A percentile compares a stretch with the other conserved stretches of the same genome.
phyloP scores from a whole-genome alignment of 1,140 invertebrate genomes.

The Lasioglossum baleicum region DNA sequence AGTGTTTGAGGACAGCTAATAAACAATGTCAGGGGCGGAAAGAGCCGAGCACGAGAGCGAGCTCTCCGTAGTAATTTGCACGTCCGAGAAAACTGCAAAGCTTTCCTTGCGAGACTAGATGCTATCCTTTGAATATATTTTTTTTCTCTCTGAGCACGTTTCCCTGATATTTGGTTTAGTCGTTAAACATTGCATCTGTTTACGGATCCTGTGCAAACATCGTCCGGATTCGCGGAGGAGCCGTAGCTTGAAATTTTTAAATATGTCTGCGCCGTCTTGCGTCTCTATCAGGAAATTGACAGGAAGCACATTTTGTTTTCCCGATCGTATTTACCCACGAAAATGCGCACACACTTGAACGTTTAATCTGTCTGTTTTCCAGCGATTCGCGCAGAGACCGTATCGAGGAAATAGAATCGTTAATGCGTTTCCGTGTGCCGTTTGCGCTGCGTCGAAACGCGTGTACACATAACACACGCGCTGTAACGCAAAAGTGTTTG shows the following conservation, averaged over 20 bases:
- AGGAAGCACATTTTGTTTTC: constrained; percentile 16
- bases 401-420: constrained; percentile 10
- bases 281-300: background rate
- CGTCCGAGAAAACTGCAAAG: too few species aligned
- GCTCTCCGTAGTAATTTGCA: too few species aligned
- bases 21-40: background rate
- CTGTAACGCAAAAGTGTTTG: background rate
- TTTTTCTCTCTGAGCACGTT: background rate
- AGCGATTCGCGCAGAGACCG: background rate
- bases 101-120: background rate
- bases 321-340: constrained; percentile 11
- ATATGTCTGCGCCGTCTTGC: background rate
- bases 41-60: too few species aligned
- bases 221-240: background rate
- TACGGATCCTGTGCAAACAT: constrained; percentile 27
- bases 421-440: background rate
- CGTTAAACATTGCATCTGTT: constrained; percentile 21
- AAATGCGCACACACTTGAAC: constrained; percentile 1
- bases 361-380: constrained; percentile 33
- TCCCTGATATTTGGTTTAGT: constrained; percentile 23
- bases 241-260: background rate
- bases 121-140: background rate
- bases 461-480: background rate
- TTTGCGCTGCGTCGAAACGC: too few species aligned
- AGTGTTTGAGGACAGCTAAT: constrained; percentile 6